A percentile compares a stretch with the other conserved stretches of the same genome.
These are phyloP conservation scores for Carcharodon carcharias DNA, from an alignment of 2,797 vertebrate genomes.

Conservation along the genomic window DNA sequence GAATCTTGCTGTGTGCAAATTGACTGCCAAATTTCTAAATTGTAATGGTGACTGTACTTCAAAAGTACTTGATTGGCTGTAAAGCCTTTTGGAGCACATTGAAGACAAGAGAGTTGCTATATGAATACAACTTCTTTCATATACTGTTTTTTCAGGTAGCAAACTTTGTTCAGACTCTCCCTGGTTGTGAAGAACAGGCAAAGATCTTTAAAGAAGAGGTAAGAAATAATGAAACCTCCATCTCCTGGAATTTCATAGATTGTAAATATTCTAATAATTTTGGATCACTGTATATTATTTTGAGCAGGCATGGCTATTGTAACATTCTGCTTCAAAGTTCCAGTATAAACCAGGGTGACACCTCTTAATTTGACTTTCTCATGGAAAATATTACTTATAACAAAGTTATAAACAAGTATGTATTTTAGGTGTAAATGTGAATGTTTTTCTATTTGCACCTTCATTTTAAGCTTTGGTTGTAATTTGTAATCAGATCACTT, in stretches of 20 bases:
- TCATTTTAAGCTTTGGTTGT: background rate
- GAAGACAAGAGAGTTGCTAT: background rate
- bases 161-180: slow-evolving; percentile 76
- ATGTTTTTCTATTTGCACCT: slow-evolving; percentile 14
- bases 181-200: slow-evolving; percentile 78
- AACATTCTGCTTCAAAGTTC: background rate
- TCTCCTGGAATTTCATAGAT: background rate
- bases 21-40: background rate
- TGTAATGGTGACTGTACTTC: background rate
- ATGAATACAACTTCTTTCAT: background rate
- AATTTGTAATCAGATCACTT: slow-evolving; percentile 1
- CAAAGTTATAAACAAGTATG: background rate
- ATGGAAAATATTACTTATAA: background rate
- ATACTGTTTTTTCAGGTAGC: slow-evolving; percentile 63
- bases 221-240: slow-evolving; percentile 44
- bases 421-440: background rate
- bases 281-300: background rate
- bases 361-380: background rate
- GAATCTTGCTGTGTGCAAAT: background rate
- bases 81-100: background rate
- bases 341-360: background rate
- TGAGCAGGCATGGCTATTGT: background rate
- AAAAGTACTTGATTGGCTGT: background rate
- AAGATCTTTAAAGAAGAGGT: slow-evolving; percentile 83
- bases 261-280: background rate